Percentiles rank a stretch among this genome's conserved stretches.
phyloP scores from a whole-genome alignment of 2,888 invertebrate species.

The Cephus spinipes region DNA sequence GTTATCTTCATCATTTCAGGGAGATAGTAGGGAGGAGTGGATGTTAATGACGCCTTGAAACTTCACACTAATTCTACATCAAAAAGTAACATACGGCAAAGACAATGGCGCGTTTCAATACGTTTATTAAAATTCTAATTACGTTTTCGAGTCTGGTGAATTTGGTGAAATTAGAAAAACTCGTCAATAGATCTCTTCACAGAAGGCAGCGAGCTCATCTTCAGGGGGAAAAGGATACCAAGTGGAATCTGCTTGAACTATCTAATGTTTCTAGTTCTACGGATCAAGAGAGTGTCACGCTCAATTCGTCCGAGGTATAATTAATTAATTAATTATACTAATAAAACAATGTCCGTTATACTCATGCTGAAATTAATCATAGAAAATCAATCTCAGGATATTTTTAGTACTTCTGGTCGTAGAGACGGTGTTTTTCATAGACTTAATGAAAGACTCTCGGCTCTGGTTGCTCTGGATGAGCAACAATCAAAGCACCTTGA shows the following conservation, averaged over 20 bases:
- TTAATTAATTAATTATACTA: background rate
- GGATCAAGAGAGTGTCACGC: background rate
- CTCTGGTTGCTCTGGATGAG: constrained; percentile 60
- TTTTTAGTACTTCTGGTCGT: background rate
- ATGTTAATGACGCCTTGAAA: background rate
- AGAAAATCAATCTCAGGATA: background rate
- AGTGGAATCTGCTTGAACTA: background rate
- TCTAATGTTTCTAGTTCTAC: background rate
- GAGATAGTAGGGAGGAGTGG: background rate
- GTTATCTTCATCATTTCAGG: background rate
- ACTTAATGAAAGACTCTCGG: constrained; percentile 59
- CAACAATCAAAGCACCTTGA: constrained; percentile 61
- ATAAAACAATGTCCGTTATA: background rate
- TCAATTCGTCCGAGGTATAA: background rate
- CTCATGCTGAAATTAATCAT: background rate
- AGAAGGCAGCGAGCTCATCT: background rate
- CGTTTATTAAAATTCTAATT: background rate
- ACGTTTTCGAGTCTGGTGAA: background rate
- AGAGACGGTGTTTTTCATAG: constrained; percentile 40
- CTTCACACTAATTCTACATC: background rate
- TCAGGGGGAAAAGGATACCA: background rate
- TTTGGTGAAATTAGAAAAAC: background rate
- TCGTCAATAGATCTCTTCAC: background rate
- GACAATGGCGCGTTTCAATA: background rate
- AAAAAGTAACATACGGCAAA: background rate